phyloP scores from a whole-genome alignment of 2,797 vertebrate genomes.

The Pelochelys cantorii region DNA sequence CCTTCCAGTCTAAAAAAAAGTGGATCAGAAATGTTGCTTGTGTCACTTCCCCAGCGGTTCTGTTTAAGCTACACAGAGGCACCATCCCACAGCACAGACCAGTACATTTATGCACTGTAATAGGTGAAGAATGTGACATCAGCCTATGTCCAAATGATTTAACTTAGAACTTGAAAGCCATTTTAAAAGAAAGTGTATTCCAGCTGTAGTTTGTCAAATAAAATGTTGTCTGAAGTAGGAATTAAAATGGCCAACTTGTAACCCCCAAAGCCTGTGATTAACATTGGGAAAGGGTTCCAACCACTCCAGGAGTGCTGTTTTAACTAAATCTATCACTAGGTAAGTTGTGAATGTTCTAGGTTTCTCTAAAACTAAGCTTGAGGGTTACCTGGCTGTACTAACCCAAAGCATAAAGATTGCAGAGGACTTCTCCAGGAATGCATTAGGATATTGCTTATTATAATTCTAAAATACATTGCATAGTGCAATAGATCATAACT shows the following conservation, averaged over 20 bases:
- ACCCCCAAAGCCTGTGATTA: not conserved
- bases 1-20: not conserved
- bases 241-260: not conserved
- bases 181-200: not conserved
- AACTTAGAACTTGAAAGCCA: not conserved
- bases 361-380: not conserved
- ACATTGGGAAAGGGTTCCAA: not conserved
- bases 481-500: not conserved
- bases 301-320: not conserved
- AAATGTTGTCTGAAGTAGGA: not conserved
- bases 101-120: fast-evolving
- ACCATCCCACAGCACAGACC: not conserved
- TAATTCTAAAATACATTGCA: not conserved
- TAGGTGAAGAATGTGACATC: not conserved
- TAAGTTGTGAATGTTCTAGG: not conserved
- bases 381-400: not conserved
- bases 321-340: not conserved
- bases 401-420: not conserved
- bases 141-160: not conserved
- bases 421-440: not conserved
- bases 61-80: not conserved
- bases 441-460: not conserved
- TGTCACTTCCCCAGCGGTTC: not conserved
- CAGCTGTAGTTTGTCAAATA: not conserved
- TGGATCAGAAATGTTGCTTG: not conserved